Percentiles rank a stretch among this genome's conserved stretches.
These are phyloP conservation scores for Neodiprion virginianus DNA, from an alignment of 1,140 invertebrate species.

Conservation along the genomic window DNA sequence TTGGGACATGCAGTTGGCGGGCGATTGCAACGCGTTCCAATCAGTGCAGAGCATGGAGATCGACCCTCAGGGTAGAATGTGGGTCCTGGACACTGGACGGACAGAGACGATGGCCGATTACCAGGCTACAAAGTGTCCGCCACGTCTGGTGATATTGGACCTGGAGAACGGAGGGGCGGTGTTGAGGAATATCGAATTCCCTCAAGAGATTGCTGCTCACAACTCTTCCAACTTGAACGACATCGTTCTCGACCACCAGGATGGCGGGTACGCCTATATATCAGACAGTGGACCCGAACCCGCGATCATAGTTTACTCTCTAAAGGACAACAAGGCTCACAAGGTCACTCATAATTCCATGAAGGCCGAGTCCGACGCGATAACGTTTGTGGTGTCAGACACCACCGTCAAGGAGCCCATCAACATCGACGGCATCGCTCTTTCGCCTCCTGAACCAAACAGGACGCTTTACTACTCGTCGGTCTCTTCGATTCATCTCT, in stretches of 20 bases:
- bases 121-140: constrained; percentile 63
- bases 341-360: constrained; percentile 72
- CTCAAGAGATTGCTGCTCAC: constrained; percentile 59
- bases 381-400: constrained; percentile 66
- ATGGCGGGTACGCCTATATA: constrained; percentile 73
- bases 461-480: constrained; percentile 71
- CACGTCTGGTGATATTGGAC: constrained; percentile 73
- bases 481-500: constrained; percentile 69
- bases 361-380: constrained; percentile 64
- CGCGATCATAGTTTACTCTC: constrained; percentile 73
- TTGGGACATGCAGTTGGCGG: constrained; percentile 70
- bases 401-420: constrained; percentile 62
- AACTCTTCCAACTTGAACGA: constrained; percentile 69
- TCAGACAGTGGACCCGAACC: constrained; percentile 70
- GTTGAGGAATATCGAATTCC: constrained; percentile 65
- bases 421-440: constrained; percentile 71
- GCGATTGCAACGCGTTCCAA: constrained; percentile 69
- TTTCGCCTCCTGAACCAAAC: constrained; percentile 61
- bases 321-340: constrained; percentile 68
- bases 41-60: constrained; percentile 76
- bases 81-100: constrained; percentile 73
- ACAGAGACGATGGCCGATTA: constrained; percentile 59
- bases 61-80: constrained; percentile 72
- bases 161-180: constrained; percentile 65
- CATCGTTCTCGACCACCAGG: constrained; percentile 72